phyloP scores from a whole-genome alignment of 2,113 vertebrate genomes.

The Pandion haliaetus region DNA sequence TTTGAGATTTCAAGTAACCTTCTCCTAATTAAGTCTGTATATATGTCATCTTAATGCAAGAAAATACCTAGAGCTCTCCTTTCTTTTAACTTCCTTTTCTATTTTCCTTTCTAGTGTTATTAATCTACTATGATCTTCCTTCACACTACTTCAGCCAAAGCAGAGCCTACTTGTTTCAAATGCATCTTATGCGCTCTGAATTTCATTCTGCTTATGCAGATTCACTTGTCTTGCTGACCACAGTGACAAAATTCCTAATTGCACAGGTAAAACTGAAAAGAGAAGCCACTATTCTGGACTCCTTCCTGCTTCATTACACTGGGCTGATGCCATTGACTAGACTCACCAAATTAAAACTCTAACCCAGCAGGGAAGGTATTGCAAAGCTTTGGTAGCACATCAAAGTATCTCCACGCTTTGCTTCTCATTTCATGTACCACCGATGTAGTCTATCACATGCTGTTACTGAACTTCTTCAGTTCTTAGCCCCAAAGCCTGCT shows the following conservation, averaged over 20 bases:
- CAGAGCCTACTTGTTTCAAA: constrained; percentile 3
- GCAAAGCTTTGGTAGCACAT: constrained; percentile 21
- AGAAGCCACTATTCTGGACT: not conserved
- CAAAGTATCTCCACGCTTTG: not conserved
- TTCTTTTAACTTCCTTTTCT: not conserved
- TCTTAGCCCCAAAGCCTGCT: not conserved
- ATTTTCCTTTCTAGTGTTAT: not conserved
- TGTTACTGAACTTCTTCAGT: not conserved
- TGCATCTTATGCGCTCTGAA: not conserved
- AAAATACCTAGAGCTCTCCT: not conserved
- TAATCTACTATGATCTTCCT: not conserved
- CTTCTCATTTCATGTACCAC: not conserved
- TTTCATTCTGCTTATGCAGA: not conserved
- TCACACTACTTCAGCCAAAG: not conserved
- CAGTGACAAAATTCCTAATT: not conserved
- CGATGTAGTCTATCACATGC: not conserved
- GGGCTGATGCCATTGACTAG: not conserved
- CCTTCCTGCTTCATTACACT: not conserved
- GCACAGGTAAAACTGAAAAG: not conserved
- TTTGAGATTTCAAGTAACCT: constrained; percentile 40
- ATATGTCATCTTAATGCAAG: not conserved
- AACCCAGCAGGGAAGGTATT: not conserved
- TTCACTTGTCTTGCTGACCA: not conserved
- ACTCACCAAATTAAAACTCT: not conserved
- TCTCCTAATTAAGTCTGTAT: constrained; percentile 31